Evolutionary conservation across 1,140 invertebrate genomes (phyloP).

Genomic region (Condylostylus longicornis): DNA sequence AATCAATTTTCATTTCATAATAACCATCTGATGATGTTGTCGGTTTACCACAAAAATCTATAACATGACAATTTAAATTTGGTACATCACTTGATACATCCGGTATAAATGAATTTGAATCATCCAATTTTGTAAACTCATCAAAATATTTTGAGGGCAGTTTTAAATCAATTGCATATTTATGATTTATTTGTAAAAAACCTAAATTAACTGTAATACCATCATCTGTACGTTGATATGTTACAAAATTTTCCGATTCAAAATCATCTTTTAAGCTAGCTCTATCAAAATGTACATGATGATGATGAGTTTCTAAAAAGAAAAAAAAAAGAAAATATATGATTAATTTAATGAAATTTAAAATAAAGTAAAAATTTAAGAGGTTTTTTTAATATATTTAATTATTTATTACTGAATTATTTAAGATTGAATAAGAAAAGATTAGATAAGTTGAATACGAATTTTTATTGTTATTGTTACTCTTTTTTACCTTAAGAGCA

Average conservation of each 20-base stretch:
- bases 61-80: conserved; percentile 28
- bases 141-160: conserved; percentile 21
- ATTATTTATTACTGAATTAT: too few relatives aligned
- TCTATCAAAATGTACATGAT: conserved; percentile 31
- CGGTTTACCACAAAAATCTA: conserved; percentile 21
- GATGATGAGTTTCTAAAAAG: conserved; percentile 18
- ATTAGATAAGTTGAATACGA: too few relatives aligned
- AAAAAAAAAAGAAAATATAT: conserved; percentile 8
- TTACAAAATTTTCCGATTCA: conserved; percentile 26
- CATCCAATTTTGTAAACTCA: conserved; percentile 8
- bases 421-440: too few relatives aligned
- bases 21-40: conserved; percentile 24
- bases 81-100: conserved; percentile 20
- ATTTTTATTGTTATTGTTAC: too few relatives aligned
- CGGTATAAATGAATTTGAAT: conserved; percentile 16
- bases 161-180: conserved; percentile 29
- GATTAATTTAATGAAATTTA: conserved; percentile 10
- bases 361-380: conserved; percentile 15
- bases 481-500: too few relatives aligned
- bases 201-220: conserved; percentile 29
- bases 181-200: conserved; percentile 31
- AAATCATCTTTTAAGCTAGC: conserved; percentile 23
- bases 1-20: conserved; percentile 35
- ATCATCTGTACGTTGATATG: conserved; percentile 25
- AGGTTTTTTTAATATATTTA: too few relatives aligned